These are phyloP conservation scores for Drosophila tropicalis DNA, from an alignment of 1,140 invertebrate genomes.

Conservation along the genomic window DNA sequence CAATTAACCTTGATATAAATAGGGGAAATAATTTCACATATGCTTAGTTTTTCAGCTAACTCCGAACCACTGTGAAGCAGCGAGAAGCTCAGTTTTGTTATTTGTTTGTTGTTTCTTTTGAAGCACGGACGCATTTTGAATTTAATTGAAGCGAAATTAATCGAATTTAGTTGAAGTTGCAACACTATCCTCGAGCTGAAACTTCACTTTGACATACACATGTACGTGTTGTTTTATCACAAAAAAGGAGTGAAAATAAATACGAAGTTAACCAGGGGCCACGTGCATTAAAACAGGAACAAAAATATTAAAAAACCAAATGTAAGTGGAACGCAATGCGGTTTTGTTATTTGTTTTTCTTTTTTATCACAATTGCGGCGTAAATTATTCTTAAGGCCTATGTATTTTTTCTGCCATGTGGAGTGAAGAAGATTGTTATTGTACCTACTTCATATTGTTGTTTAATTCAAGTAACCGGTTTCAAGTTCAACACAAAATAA, in stretches of 20 bases:
- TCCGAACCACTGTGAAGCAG: neutral
- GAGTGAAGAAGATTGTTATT: neutral
- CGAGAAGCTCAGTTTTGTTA: neutral
- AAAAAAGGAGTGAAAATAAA: neutral
- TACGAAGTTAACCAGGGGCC: neutral
- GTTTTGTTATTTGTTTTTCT: neutral
- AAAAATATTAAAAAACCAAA: neutral
- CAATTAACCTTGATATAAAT: too few species aligned
- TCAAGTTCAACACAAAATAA: neutral
- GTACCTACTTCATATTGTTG: neutral
- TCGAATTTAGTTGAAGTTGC: conserved; percentile 1
- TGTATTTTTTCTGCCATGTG: neutral
- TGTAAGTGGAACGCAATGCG: neutral
- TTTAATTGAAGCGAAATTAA: conserved; percentile 4
- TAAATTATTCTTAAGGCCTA: neutral
- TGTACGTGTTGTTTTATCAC: neutral
- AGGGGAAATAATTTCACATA: too few species aligned
- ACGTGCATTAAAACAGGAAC: neutral
- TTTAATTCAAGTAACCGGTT: neutral
- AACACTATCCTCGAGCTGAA: neutral
- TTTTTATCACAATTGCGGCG: conserved; percentile 11
- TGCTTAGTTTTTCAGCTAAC: neutral
- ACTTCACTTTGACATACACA: neutral
- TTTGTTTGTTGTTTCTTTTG: conserved; percentile 8
- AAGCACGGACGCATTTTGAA: neutral